Evolutionary conservation across 1,140 invertebrate species (phyloP).

Genomic region (Ditylenchus dipsaci): DNA sequence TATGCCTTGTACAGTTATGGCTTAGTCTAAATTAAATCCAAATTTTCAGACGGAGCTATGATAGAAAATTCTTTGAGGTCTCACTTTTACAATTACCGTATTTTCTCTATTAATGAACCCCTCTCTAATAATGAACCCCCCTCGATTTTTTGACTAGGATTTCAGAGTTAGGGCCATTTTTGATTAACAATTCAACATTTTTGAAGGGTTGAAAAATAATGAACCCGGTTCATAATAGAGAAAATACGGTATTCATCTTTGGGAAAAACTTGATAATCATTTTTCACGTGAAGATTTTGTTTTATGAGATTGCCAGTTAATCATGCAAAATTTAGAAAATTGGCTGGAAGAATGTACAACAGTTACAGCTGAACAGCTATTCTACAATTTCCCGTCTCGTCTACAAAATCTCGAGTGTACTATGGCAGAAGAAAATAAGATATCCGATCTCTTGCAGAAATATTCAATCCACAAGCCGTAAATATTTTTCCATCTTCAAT

Average conservation of each 20-base stretch:
- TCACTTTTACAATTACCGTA: neutral
- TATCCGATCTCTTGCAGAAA: constrained; percentile 39
- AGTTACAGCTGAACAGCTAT: constrained; percentile 46
- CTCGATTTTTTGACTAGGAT: no score
- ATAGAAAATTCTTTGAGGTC: neutral
- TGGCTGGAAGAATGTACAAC: constrained; percentile 47
- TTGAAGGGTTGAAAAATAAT: no score
- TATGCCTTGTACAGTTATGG: no score
- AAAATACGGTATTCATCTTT: no score
- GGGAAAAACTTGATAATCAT: no score
- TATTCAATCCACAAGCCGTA: constrained; percentile 43
- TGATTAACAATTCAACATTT: no score
- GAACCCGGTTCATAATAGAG: no score
- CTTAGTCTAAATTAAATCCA: no score
- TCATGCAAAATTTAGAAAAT: constrained; percentile 9
- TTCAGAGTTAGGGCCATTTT: no score
- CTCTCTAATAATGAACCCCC: no score
- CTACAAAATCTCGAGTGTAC: constrained; percentile 21
- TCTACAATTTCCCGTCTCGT: constrained; percentile 35
- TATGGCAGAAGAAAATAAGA: constrained; percentile 27
- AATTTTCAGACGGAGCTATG: no score
- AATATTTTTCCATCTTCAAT: neutral
- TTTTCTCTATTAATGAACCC: constrained; percentile 5
- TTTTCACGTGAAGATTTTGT: no score
- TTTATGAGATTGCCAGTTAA: constrained; percentile 41